These are phyloP conservation scores for Muschampia plurimacula DNA, from an alignment of 2,888 invertebrate genomes.

Conservation along the genomic window DNA sequence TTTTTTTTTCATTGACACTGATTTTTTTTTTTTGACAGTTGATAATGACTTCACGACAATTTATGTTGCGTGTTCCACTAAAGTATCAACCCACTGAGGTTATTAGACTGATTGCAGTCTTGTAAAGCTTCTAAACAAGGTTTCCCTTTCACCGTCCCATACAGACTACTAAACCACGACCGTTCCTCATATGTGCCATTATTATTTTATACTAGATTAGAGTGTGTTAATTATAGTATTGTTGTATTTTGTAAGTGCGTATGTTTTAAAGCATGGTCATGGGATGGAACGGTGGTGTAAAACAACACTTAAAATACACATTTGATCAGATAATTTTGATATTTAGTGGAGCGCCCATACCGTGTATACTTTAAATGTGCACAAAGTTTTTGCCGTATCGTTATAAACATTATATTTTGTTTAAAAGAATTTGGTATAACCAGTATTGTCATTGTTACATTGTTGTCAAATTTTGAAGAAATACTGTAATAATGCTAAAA, in stretches of 20 bases:
- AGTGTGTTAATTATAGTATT: not conserved
- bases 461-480: conserved; percentile 18
- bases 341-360: conserved; percentile 1
- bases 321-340: not conserved
- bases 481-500: conserved; percentile 8
- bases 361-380: not conserved
- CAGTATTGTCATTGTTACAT: not conserved
- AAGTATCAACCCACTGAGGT: not conserved
- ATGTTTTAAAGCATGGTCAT: not conserved
- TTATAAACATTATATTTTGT: not conserved
- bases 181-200: conserved; percentile 1
- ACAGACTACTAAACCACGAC: not conserved
- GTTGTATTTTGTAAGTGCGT: not conserved
- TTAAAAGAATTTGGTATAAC: not conserved
- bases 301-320: not conserved
- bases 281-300: not conserved
- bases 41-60: no score
- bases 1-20: no score
- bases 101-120: no score
- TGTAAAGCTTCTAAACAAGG: no score
- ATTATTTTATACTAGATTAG: not conserved
- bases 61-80: not conserved
- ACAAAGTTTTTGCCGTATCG: not conserved
- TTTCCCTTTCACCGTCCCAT: not conserved
- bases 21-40: no score